Conservation (phyloP, 2,113 vertebrate genomes). For the Ivindomyrus marchei region DNA sequence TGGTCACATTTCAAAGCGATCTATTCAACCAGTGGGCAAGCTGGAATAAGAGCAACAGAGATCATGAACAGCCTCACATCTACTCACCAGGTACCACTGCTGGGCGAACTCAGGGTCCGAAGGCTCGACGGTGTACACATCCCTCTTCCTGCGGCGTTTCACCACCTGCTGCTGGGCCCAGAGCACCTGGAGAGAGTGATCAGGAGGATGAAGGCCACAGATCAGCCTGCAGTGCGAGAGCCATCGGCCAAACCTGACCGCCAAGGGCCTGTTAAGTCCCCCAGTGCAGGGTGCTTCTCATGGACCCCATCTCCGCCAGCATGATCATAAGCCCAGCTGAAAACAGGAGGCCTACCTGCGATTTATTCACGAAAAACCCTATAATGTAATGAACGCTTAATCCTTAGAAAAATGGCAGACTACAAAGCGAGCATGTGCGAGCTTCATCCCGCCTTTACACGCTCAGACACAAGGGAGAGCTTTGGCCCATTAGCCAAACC, state of each 20-base stretch:
- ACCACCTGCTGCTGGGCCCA: constrained; percentile 91
- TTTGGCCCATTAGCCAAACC: constrained; percentile 5
- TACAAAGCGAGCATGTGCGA: background rate
- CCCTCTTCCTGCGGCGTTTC: constrained; percentile 74
- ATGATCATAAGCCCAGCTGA: background rate
- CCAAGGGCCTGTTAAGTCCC: background rate
- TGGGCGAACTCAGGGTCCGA: constrained; percentile 85
- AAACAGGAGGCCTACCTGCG: background rate
- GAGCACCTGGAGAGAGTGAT: constrained; percentile 60
- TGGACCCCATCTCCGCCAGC: background rate
- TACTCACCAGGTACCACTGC: constrained; percentile 94
- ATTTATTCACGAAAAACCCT: background rate
- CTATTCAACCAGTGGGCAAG: background rate
- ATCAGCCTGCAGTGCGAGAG: constrained; percentile 12
- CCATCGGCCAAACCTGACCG: background rate
- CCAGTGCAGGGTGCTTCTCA: background rate
- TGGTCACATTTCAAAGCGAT: background rate
- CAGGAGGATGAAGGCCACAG: constrained; percentile 8
- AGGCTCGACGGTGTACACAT: constrained; percentile 74
- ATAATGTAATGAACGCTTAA: background rate
- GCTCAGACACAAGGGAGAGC: background rate
- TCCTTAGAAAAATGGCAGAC: background rate
- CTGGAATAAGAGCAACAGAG: background rate
- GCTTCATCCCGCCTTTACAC: background rate
- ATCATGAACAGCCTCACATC: background rate